Percentiles rank a stretch among this genome's conserved stretches.
Conservation (phyloP, 2,113 vertebrate genomes). For the Tenrec ecaudatus region DNA sequence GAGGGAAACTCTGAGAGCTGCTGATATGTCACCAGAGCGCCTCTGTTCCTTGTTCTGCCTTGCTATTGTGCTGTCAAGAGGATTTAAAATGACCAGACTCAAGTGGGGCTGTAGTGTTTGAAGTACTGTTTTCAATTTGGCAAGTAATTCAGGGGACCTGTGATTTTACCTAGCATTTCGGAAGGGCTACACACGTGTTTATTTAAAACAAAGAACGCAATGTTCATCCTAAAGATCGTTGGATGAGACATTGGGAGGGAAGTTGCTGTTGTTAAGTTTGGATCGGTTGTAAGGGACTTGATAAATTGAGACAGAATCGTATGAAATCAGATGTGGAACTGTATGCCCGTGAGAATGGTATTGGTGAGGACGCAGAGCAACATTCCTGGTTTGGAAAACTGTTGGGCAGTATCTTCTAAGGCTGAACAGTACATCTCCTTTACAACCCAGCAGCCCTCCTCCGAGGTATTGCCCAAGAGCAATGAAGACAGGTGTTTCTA, state of each 20-base stretch:
- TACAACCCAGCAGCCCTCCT: neutral
- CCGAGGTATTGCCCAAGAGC: neutral
- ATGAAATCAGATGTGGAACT: neutral
- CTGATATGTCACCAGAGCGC: neutral
- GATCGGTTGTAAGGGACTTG: neutral
- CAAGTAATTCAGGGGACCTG: neutral
- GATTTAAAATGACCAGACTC: neutral
- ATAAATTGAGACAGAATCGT: slow-evolving; percentile 16
- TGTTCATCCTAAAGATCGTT: neutral
- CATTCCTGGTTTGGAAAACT: neutral
- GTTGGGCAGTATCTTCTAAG: neutral
- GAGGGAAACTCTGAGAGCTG: neutral
- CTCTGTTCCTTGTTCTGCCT: neutral
- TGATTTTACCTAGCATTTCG: slow-evolving; percentile 29
- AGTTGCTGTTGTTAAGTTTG: neutral
- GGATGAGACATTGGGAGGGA: neutral
- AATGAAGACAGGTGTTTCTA: neutral
- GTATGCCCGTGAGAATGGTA: neutral
- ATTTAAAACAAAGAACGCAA: neutral
- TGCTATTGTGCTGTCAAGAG: neutral
- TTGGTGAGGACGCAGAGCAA: neutral
- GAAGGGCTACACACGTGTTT: slow-evolving; percentile 28
- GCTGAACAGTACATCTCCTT: neutral
- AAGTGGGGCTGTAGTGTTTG: neutral
- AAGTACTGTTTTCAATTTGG: neutral